A percentile compares a stretch with the other conserved stretches of the same genome.
These are phyloP conservation scores for Anisognathus igniventris DNA, from an alignment of 2,797 vertebrate species.

Conservation along the genomic window DNA sequence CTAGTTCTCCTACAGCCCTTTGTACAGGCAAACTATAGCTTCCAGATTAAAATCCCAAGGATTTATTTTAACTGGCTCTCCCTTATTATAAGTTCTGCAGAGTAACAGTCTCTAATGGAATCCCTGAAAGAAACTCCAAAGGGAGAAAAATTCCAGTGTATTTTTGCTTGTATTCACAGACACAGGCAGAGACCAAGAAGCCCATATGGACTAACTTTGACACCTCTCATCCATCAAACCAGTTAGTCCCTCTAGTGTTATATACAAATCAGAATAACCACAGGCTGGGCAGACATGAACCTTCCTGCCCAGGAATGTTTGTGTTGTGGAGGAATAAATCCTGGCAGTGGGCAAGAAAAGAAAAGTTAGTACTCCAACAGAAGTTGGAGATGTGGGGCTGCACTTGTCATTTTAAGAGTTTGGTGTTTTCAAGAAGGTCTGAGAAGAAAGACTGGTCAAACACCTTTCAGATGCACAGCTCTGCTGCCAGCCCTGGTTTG, in stretches of 20 bases:
- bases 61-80: slow-evolving; percentile 2
- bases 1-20: neutral
- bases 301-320: slow-evolving; percentile 13
- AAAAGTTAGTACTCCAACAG: neutral
- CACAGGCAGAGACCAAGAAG: neutral
- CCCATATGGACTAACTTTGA: neutral
- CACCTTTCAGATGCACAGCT: neutral
- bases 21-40: neutral
- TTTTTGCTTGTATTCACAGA: neutral
- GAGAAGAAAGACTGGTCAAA: neutral
- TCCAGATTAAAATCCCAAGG: neutral
- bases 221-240: slow-evolving; percentile 9
- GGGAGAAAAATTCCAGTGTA: neutral
- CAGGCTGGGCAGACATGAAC: neutral
- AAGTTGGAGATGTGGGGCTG: neutral
- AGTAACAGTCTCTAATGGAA: neutral
- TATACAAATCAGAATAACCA: slow-evolving; percentile 35
- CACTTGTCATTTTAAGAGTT: neutral
- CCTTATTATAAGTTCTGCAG: neutral
- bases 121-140: neutral
- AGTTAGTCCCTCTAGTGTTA: neutral
- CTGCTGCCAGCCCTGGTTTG: neutral
- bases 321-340: neutral
- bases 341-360: neutral
- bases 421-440: neutral